Evolutionary conservation across 1,140 invertebrate species (phyloP).

Genomic region (Brachionus koreanus): DNA sequence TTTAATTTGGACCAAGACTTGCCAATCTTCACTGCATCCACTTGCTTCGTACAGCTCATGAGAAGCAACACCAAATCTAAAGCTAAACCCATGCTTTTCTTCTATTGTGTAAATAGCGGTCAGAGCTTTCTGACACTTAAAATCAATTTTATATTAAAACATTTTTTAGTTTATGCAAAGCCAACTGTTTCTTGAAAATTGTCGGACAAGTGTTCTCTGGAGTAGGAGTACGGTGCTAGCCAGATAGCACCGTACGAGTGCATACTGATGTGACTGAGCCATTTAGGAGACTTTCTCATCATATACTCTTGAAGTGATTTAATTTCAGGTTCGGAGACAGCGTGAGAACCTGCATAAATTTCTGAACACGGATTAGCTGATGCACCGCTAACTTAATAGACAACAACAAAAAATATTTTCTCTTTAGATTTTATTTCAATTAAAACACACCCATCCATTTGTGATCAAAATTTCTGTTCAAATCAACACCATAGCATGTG

Average conservation of each 20-base stretch:
- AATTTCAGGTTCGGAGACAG: conserved; percentile 34
- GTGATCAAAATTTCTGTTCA: conserved; percentile 43
- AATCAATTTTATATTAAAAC: background rate
- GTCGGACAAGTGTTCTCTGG: background rate
- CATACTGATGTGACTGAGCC: conserved; percentile 27
- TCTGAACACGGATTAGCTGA: conserved; percentile 40
- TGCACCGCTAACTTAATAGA: conserved; percentile 32
- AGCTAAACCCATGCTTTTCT: conserved; percentile 21
- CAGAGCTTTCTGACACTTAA: conserved; percentile 26
- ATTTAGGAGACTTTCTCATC: background rate
- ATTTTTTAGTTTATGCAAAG: no score
- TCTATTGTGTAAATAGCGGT: background rate
- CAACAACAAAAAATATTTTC: conserved; percentile 23
- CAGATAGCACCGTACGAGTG: conserved; percentile 42
- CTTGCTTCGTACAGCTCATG: conserved; percentile 36
- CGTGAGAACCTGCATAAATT: conserved; percentile 3
- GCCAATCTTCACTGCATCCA: conserved; percentile 41
- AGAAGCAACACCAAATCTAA: conserved; percentile 13
- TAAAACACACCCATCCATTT: conserved; percentile 28
- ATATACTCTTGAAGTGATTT: conserved; percentile 15
- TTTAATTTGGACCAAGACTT: background rate
- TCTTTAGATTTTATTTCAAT: background rate
- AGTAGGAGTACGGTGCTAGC: conserved; percentile 37
- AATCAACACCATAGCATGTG: conserved; percentile 44
- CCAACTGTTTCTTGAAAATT: conserved; percentile 24